Evolutionary conservation across 2,888 invertebrate genomes (phyloP), one percentile per base, ranked within the genome.

Genomic region (Nezara viridula): DNA sequence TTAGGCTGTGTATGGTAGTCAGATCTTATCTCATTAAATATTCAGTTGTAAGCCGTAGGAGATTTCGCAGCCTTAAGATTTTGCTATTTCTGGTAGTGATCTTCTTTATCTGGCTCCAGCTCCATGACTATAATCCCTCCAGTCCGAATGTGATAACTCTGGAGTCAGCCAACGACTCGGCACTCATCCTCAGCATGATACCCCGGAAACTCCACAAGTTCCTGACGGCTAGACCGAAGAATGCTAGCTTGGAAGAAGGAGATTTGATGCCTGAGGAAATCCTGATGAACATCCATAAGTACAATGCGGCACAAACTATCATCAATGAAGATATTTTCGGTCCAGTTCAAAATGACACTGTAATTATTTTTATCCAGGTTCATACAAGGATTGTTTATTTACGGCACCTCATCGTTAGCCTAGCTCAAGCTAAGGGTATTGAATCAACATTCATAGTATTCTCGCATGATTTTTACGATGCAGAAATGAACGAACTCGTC

Each of bases 401-500:
- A 91, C 95, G 97, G n/a, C 97, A 98, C 92, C 94, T 99, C 88
- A 97, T 99, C 91, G 97, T 98, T 85, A 98, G 98, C 66, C 94
- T 99, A 91, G 96, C 97, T 4, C 97, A 97, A 93, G 98, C 98
- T 50, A 95, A 95, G 90, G 97, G 97, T 92, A 99, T 99, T 91
- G 97, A 98, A 91, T 95, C 96, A 91, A 95, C 96, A 0, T 94
- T 99, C 44, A 94, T 99, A 44, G 96, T 99, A 89, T 98, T 99
- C 94, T 98, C 98, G 16, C 99, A 99, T 93, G 99, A 99, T 93
- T 96, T 96, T 92, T 99, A 96, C 93, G 97, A 98, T 91, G 96
- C 97, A 91, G 97, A 98, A 92, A 97, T 99, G 92, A 99, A 99
- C 93, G 95, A 95, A 91, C 94, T 99, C 91, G 97, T 99, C 89